phyloP scores from a whole-genome alignment of 2,797 vertebrate species.

The Manis crassicaudata region DNA sequence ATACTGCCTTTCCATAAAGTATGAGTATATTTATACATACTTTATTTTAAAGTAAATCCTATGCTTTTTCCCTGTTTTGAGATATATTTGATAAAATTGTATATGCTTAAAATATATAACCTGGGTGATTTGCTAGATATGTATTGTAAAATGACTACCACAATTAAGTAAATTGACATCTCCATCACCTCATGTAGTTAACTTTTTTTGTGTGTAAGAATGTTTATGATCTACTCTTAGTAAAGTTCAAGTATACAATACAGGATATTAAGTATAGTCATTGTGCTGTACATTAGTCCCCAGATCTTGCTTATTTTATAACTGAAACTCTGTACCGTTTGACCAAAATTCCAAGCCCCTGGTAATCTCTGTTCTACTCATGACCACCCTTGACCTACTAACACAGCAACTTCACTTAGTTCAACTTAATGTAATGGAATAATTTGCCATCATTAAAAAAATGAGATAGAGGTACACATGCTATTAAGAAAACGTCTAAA shows the following conservation, averaged over 20 bases:
- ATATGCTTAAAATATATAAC: neutral
- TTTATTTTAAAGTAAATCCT: constrained; percentile 32
- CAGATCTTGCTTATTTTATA: neutral
- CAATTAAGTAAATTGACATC: neutral
- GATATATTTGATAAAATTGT: neutral
- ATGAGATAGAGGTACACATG: neutral
- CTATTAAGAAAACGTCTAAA: neutral
- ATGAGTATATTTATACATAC: constrained; percentile 3
- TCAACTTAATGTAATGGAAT: neutral
- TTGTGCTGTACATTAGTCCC: neutral
- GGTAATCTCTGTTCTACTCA: neutral
- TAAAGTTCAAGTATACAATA: neutral
- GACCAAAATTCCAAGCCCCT: too few species aligned
- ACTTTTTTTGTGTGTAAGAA: neutral
- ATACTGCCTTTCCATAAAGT: neutral
- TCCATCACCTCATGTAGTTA: neutral
- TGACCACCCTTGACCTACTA: neutral
- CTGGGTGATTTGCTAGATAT: neutral
- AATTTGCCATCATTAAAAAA: neutral
- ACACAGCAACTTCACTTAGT: neutral
- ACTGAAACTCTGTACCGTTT: neutral
- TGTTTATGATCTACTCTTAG: neutral
- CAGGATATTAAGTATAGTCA: neutral
- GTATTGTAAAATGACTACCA: neutral
- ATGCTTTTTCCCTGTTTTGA: neutral